Conservation (phyloP, 2,888 invertebrate species). For the Leptinotarsa juncta region DNA sequence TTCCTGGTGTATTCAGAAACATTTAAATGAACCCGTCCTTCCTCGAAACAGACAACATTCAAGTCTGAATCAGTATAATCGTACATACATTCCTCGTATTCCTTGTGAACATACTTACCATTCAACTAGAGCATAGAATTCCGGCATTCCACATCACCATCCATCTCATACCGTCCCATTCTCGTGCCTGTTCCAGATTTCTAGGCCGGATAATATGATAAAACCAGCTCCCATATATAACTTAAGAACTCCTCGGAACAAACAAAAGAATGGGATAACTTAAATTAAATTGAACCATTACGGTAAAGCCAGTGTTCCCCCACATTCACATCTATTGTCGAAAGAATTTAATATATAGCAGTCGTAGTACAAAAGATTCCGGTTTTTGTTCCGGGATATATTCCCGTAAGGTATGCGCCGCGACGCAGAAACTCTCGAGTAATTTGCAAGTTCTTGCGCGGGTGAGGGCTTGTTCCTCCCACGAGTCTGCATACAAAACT, state of each 20-base stretch:
- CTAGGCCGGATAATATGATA: slow-evolving; percentile 17
- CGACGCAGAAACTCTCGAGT: slow-evolving; percentile 50
- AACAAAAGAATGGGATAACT: slow-evolving; percentile 29
- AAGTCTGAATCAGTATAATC: neutral
- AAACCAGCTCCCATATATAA: slow-evolving; percentile 14
- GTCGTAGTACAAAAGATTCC: slow-evolving; percentile 45
- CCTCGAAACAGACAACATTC: neutral
- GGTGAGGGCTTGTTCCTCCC: slow-evolving; percentile 19
- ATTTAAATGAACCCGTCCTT: neutral
- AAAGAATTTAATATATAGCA: slow-evolving; percentile 53
- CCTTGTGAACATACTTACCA: neutral
- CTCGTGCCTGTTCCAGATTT: neutral
- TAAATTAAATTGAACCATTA: slow-evolving; percentile 31
- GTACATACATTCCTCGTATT: neutral
- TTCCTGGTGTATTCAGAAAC: neutral
- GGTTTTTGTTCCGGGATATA: slow-evolving; percentile 44
- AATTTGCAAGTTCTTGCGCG: slow-evolving; percentile 49
- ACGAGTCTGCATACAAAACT: slow-evolving; percentile 3
- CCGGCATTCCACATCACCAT: neutral
- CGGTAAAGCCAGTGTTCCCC: slow-evolving; percentile 17
- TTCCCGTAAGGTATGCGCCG: slow-evolving; percentile 44
- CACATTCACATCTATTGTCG: slow-evolving; percentile 37
- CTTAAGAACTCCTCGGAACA: slow-evolving; percentile 18
- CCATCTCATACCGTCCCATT: slow-evolving; percentile 3
- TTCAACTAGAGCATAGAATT: neutral